Evolutionary conservation across 2,113 vertebrate genomes (phyloP), one percentile per base, ranked within the genome.

Genomic region (Chlorodrepanis virens): DNA sequence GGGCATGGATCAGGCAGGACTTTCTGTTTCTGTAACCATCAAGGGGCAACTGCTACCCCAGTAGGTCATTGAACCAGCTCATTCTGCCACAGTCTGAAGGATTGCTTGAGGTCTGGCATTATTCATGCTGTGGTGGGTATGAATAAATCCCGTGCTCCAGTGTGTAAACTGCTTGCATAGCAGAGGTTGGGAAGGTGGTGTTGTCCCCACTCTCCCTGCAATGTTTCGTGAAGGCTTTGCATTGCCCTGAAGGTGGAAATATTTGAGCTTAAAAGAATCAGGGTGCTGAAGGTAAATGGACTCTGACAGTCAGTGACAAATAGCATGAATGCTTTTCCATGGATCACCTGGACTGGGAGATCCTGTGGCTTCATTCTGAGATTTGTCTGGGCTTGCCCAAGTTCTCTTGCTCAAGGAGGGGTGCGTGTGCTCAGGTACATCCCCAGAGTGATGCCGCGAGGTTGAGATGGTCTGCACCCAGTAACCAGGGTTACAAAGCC

Each of bases 41-140:
- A 93, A 81, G 59, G 85, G 68, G 47, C 87, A 90, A 17, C 80
- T 86, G 79, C 83, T 90, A 37, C 60, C 40, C 88, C 47, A 78
- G 44, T 25, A 94, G 79, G 90, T 93, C 92, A 88, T 11, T 83
- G 57, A 96, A 85, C n/a, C 83, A 90, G 68, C 52, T 92, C 33
- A 4, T 65, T 88, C 60, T 96, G 79, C 59, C 59, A 61, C 31
- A 53, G 45, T 56, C 47, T 77, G 71, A 88, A 83, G 79, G 75
- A 60, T 88, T 85, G 87, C 84, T 96, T 85, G 74, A 65, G 39
- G 70, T 93, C 86, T 86, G 60, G 25, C 45, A 33, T 60, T 91
- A 68, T 85, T 95, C 49, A 10, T 83, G 45, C 63, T 50, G 40
- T 56, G 67, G 50, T 61, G 78, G 59, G 19, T 72, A 44, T 83